Evolutionary conservation across 2,113 vertebrate genomes (phyloP), one percentile per base, ranked within the genome.

Genomic region (Tursiops truncatus): DNA sequence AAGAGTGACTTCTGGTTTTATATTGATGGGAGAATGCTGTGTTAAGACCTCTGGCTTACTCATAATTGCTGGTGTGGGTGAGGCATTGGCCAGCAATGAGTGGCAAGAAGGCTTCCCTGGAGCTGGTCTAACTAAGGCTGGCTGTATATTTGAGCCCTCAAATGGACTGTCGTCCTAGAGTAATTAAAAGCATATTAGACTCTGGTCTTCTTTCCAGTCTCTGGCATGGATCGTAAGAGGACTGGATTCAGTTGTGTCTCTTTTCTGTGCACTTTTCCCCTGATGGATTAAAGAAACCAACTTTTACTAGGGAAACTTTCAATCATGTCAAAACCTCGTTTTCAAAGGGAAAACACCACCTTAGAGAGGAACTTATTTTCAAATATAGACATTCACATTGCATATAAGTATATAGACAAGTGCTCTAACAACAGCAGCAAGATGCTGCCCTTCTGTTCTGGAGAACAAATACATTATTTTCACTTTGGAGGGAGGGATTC

Each of bases 301-400:
- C 83, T 73, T 76, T 95, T 89, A 38, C 73, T 76, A 73, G 33
- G 85, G 53, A 76, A 68, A n/a, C 50, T 63, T 85, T 79, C 9
- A 13, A 41, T 79, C 91, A 81, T 65, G 60, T 83, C 81, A 84
- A 86, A 82, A 95, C 53, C 33, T 89, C 4, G 0, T 94, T 95
- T 96, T 91, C 71, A 41, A 82, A 81, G 33, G 56, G 68, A 84
- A 95, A 95, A 92, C 36, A 95, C 71, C 33, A 91, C 82, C 63
- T 97, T 92, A 63, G 70, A 94, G 65, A 92, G 65, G 85, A 94
- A 80, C 89, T 93, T 87, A 36, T 94, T 96, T 95, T 97, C 50
- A 87, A 92, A 97, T 94, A 95, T 93, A 97, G 93, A 95, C 36
- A 67, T 82, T 96, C 77, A 50, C 60, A 68, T 96, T 63, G 33